These are phyloP conservation scores for Drosophila funebris DNA, from an alignment of 1,140 invertebrate species.

Conservation along the genomic window DNA sequence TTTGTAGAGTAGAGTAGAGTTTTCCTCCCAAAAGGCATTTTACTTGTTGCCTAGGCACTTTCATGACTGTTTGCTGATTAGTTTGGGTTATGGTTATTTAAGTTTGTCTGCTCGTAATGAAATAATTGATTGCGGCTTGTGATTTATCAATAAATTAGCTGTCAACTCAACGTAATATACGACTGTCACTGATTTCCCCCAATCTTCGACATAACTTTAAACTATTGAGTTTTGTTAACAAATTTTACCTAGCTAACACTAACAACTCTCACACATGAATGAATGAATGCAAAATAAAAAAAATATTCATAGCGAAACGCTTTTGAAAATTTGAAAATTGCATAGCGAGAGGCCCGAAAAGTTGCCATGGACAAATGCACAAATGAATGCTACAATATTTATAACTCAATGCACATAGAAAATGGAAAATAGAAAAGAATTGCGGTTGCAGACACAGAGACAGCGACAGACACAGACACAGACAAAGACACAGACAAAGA, in stretches of 20 bases:
- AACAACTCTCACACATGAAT: conserved; percentile 19
- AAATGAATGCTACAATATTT: conserved; percentile 75
- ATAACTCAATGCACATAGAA: conserved; percentile 78
- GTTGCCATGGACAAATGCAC: conserved; percentile 38
- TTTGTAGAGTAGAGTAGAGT: conserved; percentile 4
- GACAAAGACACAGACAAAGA: conserved; percentile 31
- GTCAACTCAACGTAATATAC: conserved; percentile 13
- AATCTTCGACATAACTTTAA: too few relatives aligned
- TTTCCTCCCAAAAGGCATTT: conserved; percentile 45
- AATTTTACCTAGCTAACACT: background rate
- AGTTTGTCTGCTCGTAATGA: conserved; percentile 55
- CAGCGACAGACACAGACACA: conserved; percentile 24
- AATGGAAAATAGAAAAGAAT: conserved; percentile 45
- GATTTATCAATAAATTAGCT: conserved; percentile 57
- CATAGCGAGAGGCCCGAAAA: conserved; percentile 28
- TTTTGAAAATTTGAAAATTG: conserved; percentile 33
- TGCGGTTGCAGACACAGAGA: conserved; percentile 30
- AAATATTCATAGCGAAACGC: background rate
- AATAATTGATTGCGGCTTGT: conserved; percentile 56
- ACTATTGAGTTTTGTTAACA: background rate
- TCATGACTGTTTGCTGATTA: conserved; percentile 70
- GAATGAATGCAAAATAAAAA: background rate
- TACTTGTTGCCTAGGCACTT: conserved; percentile 52
- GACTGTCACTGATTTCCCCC: too few relatives aligned
- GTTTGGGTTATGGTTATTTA: conserved; percentile 68